phyloP scores from a whole-genome alignment of 2,888 invertebrate genomes.

The Anoplius nigerrimus region DNA sequence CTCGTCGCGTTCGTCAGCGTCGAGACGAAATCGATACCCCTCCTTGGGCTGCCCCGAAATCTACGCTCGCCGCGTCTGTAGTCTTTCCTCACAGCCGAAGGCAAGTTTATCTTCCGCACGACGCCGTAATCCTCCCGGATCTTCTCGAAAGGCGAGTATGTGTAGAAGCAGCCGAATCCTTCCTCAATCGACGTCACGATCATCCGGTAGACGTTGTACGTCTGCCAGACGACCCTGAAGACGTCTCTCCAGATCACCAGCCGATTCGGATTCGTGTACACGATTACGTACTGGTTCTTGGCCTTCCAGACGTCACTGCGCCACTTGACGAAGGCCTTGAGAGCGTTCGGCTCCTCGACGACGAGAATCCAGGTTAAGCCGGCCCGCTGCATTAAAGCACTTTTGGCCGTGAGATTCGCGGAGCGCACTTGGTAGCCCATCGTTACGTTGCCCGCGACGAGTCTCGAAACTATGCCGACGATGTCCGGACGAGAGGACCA shows the following conservation, averaged over 20 bases:
- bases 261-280: slow-evolving; percentile 19
- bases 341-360: slow-evolving; percentile 22
- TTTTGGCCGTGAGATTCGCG: slow-evolving; percentile 7
- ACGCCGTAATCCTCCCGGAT: slow-evolving; percentile 27
- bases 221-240: slow-evolving; percentile 48
- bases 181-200: slow-evolving; percentile 37
- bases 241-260: slow-evolving; percentile 14
- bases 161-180: slow-evolving; percentile 45
- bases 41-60: neutral
- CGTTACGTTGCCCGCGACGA: slow-evolving; percentile 22
- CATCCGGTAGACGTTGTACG: slow-evolving; percentile 36
- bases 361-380: slow-evolving; percentile 53
- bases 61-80: neutral
- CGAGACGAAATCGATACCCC: neutral
- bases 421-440: slow-evolving; percentile 36
- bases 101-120: slow-evolving; percentile 30
- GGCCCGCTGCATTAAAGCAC: slow-evolving; percentile 13
- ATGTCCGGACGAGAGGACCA: slow-evolving; percentile 19
- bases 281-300: slow-evolving; percentile 43
- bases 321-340: slow-evolving; percentile 33
- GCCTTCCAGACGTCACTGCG: slow-evolving; percentile 43
- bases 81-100: neutral
- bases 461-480: slow-evolving; percentile 29
- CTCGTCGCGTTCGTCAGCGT: slow-evolving; percentile 1
- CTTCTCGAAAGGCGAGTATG: slow-evolving; percentile 49